Percentiles rank a stretch among this genome's conserved stretches.
Evolutionary conservation across 2,797 vertebrate genomes (phyloP).

Genomic region (Anguilla pacifica): DNA sequence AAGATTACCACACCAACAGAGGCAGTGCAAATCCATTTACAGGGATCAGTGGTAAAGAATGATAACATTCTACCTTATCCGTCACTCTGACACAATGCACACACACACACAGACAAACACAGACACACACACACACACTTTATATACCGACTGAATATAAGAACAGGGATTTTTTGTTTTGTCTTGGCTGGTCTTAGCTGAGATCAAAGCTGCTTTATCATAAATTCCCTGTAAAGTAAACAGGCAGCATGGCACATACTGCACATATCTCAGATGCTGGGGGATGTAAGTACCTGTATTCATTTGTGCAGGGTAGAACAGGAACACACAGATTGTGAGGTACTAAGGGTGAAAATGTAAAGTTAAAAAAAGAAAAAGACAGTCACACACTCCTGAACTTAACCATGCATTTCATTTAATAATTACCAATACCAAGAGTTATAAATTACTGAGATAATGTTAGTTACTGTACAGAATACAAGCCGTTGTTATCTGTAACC

Average conservation of each 20-base stretch:
- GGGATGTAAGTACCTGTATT: background rate
- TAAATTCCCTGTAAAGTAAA: conserved; percentile 17
- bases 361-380: background rate
- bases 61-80: conserved; percentile 9
- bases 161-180: background rate
- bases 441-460: background rate
- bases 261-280: background rate
- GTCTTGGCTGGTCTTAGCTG: background rate
- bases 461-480: background rate
- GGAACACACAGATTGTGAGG: background rate
- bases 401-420: background rate
- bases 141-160: background rate
- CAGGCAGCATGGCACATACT: background rate
- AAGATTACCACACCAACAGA: background rate
- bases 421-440: background rate
- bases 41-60: background rate
- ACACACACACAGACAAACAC: background rate
- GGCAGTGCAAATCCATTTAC: background rate
- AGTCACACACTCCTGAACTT: background rate
- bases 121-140: background rate
- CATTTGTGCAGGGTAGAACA: background rate
- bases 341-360: background rate
- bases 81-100: conserved; percentile 30
- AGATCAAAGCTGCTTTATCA: conserved; percentile 5
- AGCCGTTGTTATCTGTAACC: background rate